These are phyloP conservation scores for Drosophila ogumai DNA, from an alignment of 1,140 invertebrate genomes.

Conservation along the genomic window DNA sequence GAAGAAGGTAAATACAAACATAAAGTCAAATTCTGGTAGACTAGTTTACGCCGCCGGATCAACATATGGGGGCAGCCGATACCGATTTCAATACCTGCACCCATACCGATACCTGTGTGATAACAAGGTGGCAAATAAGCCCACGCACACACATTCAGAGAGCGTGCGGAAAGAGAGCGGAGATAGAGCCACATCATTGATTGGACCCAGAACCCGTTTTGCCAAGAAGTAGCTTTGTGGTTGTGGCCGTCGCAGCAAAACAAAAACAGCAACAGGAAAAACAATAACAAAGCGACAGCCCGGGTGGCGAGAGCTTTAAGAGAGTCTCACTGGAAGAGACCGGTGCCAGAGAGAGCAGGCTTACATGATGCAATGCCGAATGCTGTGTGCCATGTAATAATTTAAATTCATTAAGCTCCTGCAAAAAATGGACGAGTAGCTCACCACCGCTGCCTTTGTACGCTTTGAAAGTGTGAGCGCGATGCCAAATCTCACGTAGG, in stretches of 20 bases:
- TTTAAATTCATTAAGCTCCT: slow-evolving; percentile 24
- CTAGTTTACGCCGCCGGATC: slow-evolving; percentile 21
- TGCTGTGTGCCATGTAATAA: slow-evolving; percentile 15
- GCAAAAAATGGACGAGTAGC: slow-evolving; percentile 36
- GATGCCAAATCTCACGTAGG: slow-evolving; percentile 63
- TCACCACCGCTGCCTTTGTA: slow-evolving; percentile 4
- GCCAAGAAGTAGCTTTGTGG: slow-evolving; percentile 64
- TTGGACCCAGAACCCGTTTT: slow-evolving; percentile 61
- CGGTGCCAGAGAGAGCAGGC: slow-evolving; percentile 60
- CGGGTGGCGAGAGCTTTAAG: slow-evolving; percentile 32
- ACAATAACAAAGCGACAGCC: slow-evolving; percentile 73
- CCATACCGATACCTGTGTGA: slow-evolving; percentile 35
- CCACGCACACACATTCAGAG: slow-evolving; percentile 24
- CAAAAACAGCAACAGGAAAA: slow-evolving; percentile 68
- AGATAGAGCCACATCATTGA: slow-evolving; percentile 53
- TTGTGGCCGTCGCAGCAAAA: slow-evolving; percentile 54
- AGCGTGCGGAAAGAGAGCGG: slow-evolving; percentile 26
- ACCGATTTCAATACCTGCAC: slow-evolving; percentile 23
- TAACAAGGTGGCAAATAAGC: slow-evolving; percentile 39
- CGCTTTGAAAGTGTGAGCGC: slow-evolving; percentile 13
- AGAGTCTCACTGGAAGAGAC: slow-evolving; percentile 61
- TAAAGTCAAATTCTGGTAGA: background rate
- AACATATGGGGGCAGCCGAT: slow-evolving; percentile 12
- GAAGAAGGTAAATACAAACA: slow-evolving; percentile 6
- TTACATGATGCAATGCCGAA: slow-evolving; percentile 38